Evolutionary conservation across 2,113 vertebrate species (phyloP).

Genomic region (Solea solea): DNA sequence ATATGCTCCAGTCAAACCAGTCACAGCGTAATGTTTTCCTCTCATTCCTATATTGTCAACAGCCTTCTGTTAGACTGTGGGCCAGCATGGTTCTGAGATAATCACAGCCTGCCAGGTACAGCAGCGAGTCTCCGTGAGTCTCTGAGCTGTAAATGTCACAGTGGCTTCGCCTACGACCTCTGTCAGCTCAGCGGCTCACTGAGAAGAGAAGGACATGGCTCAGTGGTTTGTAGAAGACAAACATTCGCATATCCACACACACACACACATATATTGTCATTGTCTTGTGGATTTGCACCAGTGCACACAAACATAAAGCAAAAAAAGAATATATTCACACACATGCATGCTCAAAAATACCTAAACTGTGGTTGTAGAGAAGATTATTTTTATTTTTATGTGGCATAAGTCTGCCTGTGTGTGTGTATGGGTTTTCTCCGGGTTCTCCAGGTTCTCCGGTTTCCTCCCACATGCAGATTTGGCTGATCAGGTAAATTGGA

Average conservation of each 20-base stretch:
- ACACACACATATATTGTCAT: background rate
- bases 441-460: no score
- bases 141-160: conserved; percentile 65
- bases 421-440: no score
- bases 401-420: no score
- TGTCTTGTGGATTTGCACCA: background rate
- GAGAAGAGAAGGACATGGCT: conserved; percentile 41
- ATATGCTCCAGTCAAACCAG: background rate
- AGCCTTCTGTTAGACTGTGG: conserved; percentile 12
- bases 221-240: conserved; percentile 29
- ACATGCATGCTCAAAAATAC: background rate
- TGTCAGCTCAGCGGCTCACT: conserved; percentile 43
- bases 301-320: background rate
- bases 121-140: conserved; percentile 50
- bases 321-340: background rate
- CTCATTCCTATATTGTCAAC: conserved; percentile 26
- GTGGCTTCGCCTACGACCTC: conserved; percentile 51
- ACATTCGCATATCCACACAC: background rate
- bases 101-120: conserved; percentile 57
- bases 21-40: conserved; percentile 13
- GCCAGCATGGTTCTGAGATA: conserved; percentile 37
- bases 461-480: no score
- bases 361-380: no score
- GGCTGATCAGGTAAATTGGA: no score
- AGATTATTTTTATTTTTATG: no score